Base-by-base conservation (phyloP, 1,140 invertebrate genomes). In the Drosophila carrolli region DNA sequence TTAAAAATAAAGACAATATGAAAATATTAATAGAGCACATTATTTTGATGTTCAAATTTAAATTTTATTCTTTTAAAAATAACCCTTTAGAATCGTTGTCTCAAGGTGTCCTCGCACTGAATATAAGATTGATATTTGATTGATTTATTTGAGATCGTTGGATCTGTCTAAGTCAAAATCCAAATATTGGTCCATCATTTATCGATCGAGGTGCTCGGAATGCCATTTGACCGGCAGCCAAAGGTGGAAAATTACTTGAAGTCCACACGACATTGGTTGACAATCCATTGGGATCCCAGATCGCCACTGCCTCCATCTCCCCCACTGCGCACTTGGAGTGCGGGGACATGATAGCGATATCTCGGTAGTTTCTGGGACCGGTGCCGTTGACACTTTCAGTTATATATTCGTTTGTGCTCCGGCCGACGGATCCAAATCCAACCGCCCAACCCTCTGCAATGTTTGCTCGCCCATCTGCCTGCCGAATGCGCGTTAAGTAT, bases 401-500 rank as follows among this genome's bases (percentile, higher is more conserved):
- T 68, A 77, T 73, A 73, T 50, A 67, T 60, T 79, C 47, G 41
- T 61, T 70, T 57, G 51, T 53, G 37, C 29, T 46, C 50, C 41
- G 37, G 43, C 23, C 32, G 50, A 19, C 50, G 35, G 44, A 23
- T 46, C 3, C 23, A 27, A 27, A 40, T 53, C 43, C 46, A 47
- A 46, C n/a, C 62, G 48, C 53, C 14, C 72, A 57, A 47, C 50
- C 47, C 41, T 14, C 61, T 43, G 51, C 50, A 51, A 44, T 63
- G 55, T 57, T 59, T 68, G 60, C 48, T 41, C 46, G 27, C 55
- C 59, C 46, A 66, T 4, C 32, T 65, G 70, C 66, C 75, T 84
- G 77, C 81, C 82, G 50, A 81, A 86, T 71, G 75, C 38, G 84
- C 84, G 84, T 89, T 89, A 89, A 89, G 84, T 89, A 72, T 83